Percentiles rank a stretch among this genome's conserved stretches.
Evolutionary conservation across 2,888 invertebrate genomes (phyloP).

Genomic region (Seira musarum): DNA sequence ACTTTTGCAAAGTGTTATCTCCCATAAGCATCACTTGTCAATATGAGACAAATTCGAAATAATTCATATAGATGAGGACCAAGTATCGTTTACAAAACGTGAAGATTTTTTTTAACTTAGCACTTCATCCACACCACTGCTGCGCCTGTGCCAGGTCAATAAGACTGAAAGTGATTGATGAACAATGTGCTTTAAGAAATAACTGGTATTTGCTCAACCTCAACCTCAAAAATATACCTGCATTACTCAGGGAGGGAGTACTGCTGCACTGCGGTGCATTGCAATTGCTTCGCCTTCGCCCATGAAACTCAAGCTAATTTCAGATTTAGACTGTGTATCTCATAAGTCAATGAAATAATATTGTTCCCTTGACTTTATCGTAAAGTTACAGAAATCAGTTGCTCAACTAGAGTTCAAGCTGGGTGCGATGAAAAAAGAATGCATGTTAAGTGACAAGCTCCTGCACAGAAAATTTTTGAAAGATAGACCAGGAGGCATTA

Average conservation of each 20-base stretch:
- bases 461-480: not conserved
- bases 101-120: no score
- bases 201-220: not conserved
- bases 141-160: not conserved
- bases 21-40: no score
- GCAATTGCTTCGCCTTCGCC: no score
- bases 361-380: conserved; percentile 49
- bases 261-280: no score
- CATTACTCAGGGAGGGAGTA: conserved; percentile 20
- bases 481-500: no score
- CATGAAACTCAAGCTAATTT: not conserved
- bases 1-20: no score
- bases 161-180: not conserved
- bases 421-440: conserved; percentile 54
- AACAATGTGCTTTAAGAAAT: not conserved
- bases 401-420: conserved; percentile 47
- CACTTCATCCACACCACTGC: no score
- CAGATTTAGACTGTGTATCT: conserved; percentile 41
- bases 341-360: conserved; percentile 43
- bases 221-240: not conserved
- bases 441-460: conserved; percentile 43
- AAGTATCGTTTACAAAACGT: no score
- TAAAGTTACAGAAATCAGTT: no score
- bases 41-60: no score
- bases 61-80: no score